Base-by-base conservation (phyloP, 2,888 invertebrate genomes). In the Eutolmus rufibarbis region DNA sequence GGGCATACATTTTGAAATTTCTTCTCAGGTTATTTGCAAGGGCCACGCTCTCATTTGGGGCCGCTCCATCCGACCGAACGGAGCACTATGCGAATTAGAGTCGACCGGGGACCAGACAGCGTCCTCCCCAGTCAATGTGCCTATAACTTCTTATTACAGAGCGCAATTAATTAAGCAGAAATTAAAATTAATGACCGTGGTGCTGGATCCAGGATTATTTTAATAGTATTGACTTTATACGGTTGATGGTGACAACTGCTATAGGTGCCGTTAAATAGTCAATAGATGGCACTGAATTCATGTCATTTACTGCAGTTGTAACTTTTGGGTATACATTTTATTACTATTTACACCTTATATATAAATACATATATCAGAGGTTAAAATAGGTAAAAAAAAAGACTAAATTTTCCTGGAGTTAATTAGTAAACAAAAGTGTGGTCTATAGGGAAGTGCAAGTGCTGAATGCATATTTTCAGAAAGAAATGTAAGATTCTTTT, bases 141-240 rank as follows among this genome's bases (percentile, higher is more conserved):
- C 81, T 81, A 81, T 81, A 81, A 56, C 19, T 81, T 57, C 57
- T 81, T 56, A 81, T 81, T 81, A 81, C 56, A 43, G 31, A 12
- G 57, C 31, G 56, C 81, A 81, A 81, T 81, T 81, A 81, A 81
- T 81, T 81, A 81, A 43, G 40, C n/a, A 56, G 28, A 56, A 81
- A 81, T 81, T 81, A 81, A 81, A 81, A 81, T 81, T 12, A 81
- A 81, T 81, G 81, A 37, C 34, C 12, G 9, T 31, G 51, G 37
- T 46, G 81, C 81, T 16, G 66, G 66, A 14, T 56, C 56, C 12
- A 51, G 81, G 81, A 81, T 81, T 81, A 81, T 81, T 81, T 51
- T 81, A 43, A 51, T 51, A 56, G 51, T 51, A 16, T 46, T 81
- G 46, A 66, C 66, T 66, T 51, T 46, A 4, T 46, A 46, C 43